Base-by-base conservation (phyloP, 2,113 vertebrate species). In the Sardina pilchardus region DNA sequence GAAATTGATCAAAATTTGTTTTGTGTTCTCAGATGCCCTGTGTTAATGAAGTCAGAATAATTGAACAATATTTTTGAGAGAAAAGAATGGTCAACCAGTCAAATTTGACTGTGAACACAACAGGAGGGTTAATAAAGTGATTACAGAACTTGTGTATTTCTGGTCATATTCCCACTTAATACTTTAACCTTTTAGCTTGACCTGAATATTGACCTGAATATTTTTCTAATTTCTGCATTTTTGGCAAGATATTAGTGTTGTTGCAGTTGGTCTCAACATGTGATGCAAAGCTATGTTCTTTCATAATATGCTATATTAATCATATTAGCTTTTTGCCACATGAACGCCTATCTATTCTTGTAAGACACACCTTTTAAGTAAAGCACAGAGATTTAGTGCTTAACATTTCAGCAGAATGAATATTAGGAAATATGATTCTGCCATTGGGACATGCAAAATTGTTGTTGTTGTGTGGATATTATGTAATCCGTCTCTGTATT, bases 61-160 rank as follows among this genome's bases (percentile, higher is more conserved):
- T n/a, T n/a, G n/a, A n/a, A n/a, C n/a, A n/a, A n/a, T n/a, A n/a
- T n/a, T n/a, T n/a, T n/a, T n/a, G n/a, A n/a, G n/a, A n/a, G n/a
- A n/a, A n/a, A n/a, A n/a, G n/a, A n/a, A n/a, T n/a, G n/a, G n/a
- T n/a, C n/a, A n/a, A n/a, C n/a, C n/a, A n/a, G n/a, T n/a, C n/a
- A n/a, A n/a, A n/a, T n/a, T n/a, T n/a, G n/a, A n/a, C n/a, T n/a
- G n/a, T n/a, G n/a, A n/a, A n/a, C n/a, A n/a, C n/a, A n/a, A n/a
- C n/a, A n/a, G n/a, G n/a, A n/a, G n/a, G n/a, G n/a, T n/a, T 44
- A 43, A 87, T 24, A 63, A 47, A 39, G 50, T 86, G 83, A 86
- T 21, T 71, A 34, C 75, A 19, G 82, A 42, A 86, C 86, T 75
- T 88, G 87, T 81, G 39, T 39, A 39, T 39, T 4, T 39, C 39